Base-by-base conservation (phyloP, 2,797 vertebrate species). In the Coracias cyanogaster region DNA sequence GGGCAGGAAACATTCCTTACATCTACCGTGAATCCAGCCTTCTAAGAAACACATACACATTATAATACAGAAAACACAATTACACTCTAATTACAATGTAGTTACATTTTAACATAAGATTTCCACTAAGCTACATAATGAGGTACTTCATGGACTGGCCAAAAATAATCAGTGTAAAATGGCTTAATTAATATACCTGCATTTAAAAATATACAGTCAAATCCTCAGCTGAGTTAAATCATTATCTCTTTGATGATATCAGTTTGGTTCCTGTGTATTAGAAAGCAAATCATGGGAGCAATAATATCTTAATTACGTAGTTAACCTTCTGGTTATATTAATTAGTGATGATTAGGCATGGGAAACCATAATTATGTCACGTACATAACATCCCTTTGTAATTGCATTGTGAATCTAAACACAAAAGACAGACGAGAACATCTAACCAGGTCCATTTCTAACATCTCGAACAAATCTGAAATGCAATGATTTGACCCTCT, bases 301-400 rank as follows among this genome's bases (percentile, higher is more conserved):
- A 95, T 92, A 94, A 95, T 89, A 86, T 72, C 88, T 91, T 82
- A 95, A 74, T 96, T 94, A 94, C 89, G 73, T 85, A 94, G 87
- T 97, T 96, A 97, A 96, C 96, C 88, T 96, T 96, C 95, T 94
- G 91, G 86, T 94, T 96, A 67, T 92, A 94, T 93, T 93, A 97
- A 96, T 96, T 96, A 96, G 81, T 33, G 64, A 96, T 95, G 91
- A 97, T 96, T 94, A 93, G 93, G 76, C 73, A 64, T 74, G 52
- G 81, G 81, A 96, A 95, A 93, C 78, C 52, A 71, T 94, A 95
- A 93, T 95, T 96, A 90, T 92, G 57, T 86, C 81, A 94, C 1
- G 3, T 91, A 87, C 48, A 28, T 86, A 92, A 80, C 70, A 96
- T 60, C 43, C 46, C 15, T 94, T 94, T 85, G 81, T 94, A 95